A percentile compares a stretch with the other conserved stretches of the same genome.
Conservation (phyloP, 2,797 vertebrate genomes). For the Zenarchopterus dispar region DNA sequence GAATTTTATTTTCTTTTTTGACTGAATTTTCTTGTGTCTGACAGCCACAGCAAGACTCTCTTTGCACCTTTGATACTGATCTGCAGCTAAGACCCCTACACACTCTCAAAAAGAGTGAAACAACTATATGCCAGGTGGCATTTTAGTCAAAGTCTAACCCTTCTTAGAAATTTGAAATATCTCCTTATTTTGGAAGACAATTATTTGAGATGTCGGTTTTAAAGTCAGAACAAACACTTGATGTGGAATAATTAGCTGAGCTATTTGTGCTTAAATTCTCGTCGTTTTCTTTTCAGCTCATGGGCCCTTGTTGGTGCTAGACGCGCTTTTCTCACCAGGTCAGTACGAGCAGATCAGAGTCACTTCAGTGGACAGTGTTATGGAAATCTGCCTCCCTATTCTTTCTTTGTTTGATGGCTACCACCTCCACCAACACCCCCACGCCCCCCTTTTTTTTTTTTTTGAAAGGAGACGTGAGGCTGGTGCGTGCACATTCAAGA, state of each 20-base stretch:
- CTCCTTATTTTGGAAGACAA: conserved; percentile 36
- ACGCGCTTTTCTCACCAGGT: conserved; percentile 55
- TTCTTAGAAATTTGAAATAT: conserved; percentile 38
- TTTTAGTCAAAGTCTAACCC: conserved; percentile 42
- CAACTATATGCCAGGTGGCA: conserved; percentile 22
- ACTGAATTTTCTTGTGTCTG: conserved; percentile 64
- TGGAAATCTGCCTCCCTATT: conserved; percentile 72
- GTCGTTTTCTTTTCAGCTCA: conserved; percentile 20
- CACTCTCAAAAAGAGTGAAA: conserved; percentile 17
- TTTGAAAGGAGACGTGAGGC: conserved; percentile 45
- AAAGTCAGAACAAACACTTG: conserved; percentile 14
- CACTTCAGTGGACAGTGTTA: conserved; percentile 67
- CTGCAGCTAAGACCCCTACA: conserved; percentile 49
- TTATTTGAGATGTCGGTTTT: conserved; percentile 31
- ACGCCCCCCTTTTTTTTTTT: too few relatives aligned
- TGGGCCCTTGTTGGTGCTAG: conserved; percentile 13
- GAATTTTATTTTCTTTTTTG: conserved; percentile 73
- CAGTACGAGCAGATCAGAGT: conserved; percentile 51
- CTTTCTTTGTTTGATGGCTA: conserved; percentile 71
- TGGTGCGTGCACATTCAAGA: conserved; percentile 51
- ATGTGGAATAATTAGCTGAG: not conserved
- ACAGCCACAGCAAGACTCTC: conserved; percentile 29
- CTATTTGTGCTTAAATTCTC: conserved; percentile 15
- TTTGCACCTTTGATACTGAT: conserved; percentile 23
- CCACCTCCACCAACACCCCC: conserved; percentile 17